Conservation (phyloP, 2,797 vertebrate genomes). For the Adrianichthys oophorus region DNA sequence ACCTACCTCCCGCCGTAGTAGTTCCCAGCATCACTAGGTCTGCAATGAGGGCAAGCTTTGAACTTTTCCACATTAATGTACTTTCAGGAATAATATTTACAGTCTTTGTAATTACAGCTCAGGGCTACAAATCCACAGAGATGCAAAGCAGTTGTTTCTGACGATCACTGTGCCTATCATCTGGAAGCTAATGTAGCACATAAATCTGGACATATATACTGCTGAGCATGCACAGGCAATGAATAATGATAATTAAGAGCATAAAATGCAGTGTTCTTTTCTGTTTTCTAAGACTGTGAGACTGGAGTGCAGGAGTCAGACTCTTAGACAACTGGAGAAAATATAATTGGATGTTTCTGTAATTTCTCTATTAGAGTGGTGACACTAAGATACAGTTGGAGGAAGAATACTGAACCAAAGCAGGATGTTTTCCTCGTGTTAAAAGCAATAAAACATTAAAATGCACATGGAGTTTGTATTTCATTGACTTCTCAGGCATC, state of each 20-base stretch:
- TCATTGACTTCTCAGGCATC: constrained; percentile 6
- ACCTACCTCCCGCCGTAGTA: constrained; percentile 3
- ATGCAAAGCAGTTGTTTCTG: constrained; percentile 53
- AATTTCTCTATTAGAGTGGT: constrained; percentile 52
- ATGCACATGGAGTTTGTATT: too few species aligned
- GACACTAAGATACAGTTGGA: constrained; percentile 41
- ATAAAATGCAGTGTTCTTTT: constrained; percentile 16
- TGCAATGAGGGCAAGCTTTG: constrained; percentile 50
- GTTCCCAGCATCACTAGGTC: constrained; percentile 30
- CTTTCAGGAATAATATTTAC: constrained; percentile 69
- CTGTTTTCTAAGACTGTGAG: constrained; percentile 17
- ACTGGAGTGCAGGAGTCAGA: constrained; percentile 14
- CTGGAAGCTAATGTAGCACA: constrained; percentile 68
- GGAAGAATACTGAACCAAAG: constrained; percentile 27
- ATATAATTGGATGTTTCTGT: constrained; percentile 62
- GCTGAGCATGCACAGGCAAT: constrained; percentile 9
- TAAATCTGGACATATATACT: constrained; percentile 21
- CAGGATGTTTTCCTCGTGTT: too few species aligned
- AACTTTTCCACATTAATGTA: constrained; percentile 61
- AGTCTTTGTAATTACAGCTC: constrained; percentile 73
- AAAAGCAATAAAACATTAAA: too few species aligned
- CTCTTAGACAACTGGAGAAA: constrained; percentile 51
- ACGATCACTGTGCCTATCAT: constrained; percentile 46
- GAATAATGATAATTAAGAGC: constrained; percentile 13
- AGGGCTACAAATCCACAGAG: constrained; percentile 55